Conservation (phyloP, 2,113 vertebrate genomes). For the Etheostoma cragini region DNA sequence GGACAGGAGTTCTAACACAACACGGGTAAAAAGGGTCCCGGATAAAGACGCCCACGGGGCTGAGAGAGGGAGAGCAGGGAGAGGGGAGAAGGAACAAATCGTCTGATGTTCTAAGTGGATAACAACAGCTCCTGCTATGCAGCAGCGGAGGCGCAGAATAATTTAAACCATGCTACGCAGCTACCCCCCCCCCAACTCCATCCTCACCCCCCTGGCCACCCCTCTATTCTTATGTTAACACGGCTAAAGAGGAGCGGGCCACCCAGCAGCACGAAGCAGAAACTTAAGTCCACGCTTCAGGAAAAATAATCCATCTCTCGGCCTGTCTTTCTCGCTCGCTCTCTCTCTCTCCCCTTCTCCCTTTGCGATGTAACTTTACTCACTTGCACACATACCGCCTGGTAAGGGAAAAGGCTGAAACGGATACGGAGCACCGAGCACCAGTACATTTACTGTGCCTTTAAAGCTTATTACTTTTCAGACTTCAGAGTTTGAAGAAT, state of each 20-base stretch:
- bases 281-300: slow-evolving; percentile 82
- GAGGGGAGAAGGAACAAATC: slow-evolving; percentile 71
- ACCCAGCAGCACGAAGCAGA: slow-evolving; percentile 82
- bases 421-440: slow-evolving; percentile 51
- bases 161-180: slow-evolving; percentile 82
- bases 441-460: slow-evolving; percentile 70
- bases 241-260: slow-evolving; percentile 82
- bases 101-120: slow-evolving; percentile 84
- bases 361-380: slow-evolving; percentile 74
- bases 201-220: slow-evolving; percentile 53
- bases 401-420: slow-evolving; percentile 47
- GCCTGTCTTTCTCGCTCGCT: slow-evolving; percentile 44
- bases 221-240: slow-evolving; percentile 88
- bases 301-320: slow-evolving; percentile 81
- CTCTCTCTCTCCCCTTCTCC: too few relatives aligned
- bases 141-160: slow-evolving; percentile 78
- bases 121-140: slow-evolving; percentile 84
- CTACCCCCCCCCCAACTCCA: slow-evolving; percentile 34
- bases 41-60: slow-evolving; percentile 65
- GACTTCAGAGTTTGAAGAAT: slow-evolving; percentile 81
- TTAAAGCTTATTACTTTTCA: slow-evolving; percentile 85
- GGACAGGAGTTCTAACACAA: slow-evolving; percentile 29
- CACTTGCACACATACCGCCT: slow-evolving; percentile 49
- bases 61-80: slow-evolving; percentile 57
- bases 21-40: slow-evolving; percentile 55